These are phyloP conservation scores for Drosophila mauritiana DNA, from an alignment of 1,140 invertebrate genomes.

Conservation along the genomic window DNA sequence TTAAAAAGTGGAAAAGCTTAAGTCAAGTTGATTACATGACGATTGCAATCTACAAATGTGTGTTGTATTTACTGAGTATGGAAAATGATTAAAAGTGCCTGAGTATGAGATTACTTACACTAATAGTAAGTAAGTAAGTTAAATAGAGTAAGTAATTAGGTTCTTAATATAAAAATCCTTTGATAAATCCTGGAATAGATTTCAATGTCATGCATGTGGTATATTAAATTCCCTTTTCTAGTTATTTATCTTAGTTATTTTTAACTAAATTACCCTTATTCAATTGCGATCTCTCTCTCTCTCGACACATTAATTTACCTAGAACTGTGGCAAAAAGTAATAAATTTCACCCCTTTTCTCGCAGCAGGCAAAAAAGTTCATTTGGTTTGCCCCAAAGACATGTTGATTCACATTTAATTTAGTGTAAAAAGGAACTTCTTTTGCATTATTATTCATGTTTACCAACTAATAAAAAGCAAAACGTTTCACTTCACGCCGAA, in stretches of 20 bases:
- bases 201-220: too few species aligned
- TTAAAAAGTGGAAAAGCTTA: conserved; percentile 45
- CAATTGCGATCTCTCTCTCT: background rate
- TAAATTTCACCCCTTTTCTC: conserved; percentile 2
- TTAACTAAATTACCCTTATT: background rate
- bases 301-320: background rate
- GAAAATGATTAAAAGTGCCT: background rate
- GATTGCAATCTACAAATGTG: conserved; percentile 18
- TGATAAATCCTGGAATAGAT: too few species aligned
- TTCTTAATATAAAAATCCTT: too few species aligned
- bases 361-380: conserved; percentile 15
- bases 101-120: background rate
- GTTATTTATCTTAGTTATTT: too few species aligned
- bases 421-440: conserved; percentile 43
- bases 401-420: conserved; percentile 51
- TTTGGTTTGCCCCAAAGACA: conserved; percentile 34
- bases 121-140: too few species aligned
- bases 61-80: background rate
- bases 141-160: background rate
- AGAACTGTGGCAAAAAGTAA: conserved; percentile 10
- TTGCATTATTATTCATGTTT: conserved; percentile 54
- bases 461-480: conserved; percentile 60
- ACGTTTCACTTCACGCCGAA: conserved; percentile 53
- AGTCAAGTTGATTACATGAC: conserved; percentile 42
- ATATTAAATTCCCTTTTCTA: too few species aligned